phyloP scores from a whole-genome alignment of 1,140 invertebrate genomes.

The Cotesia glomerata region DNA sequence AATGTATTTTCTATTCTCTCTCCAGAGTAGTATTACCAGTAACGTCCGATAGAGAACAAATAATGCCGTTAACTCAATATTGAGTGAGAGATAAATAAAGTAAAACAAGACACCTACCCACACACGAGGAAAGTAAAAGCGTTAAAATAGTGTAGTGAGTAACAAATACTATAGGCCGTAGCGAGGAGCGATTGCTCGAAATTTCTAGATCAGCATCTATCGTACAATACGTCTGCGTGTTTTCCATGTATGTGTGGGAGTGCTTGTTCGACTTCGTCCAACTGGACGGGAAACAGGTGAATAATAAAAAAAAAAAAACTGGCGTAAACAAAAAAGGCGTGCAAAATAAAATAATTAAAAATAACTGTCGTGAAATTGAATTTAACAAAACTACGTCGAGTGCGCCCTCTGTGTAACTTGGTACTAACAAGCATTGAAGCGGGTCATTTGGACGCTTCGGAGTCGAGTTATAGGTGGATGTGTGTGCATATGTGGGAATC shows the following conservation, averaged over 20 bases:
- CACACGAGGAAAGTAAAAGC: no score
- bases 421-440: constrained; percentile 17
- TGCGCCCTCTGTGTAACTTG: constrained; percentile 7
- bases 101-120: neutral
- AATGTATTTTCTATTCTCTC: neutral
- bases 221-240: no score
- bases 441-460: neutral
- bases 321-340: neutral
- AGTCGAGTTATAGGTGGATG: no score
- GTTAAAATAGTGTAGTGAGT: no score
- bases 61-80: constrained; percentile 16
- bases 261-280: no score
- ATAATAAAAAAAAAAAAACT: neutral
- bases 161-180: no score
- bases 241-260: no score
- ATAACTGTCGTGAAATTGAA: constrained; percentile 8
- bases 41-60: constrained; percentile 19
- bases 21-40: neutral
- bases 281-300: neutral
- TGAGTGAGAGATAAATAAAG: neutral
- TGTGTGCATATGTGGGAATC: neutral
- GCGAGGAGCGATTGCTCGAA: no score
- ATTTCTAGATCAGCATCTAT: no score
- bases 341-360: neutral
- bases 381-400: neutral